Evolutionary conservation across 2,797 vertebrate species (phyloP), one percentile per base, ranked within the genome.

Genomic region (Ispidina picta): DNA sequence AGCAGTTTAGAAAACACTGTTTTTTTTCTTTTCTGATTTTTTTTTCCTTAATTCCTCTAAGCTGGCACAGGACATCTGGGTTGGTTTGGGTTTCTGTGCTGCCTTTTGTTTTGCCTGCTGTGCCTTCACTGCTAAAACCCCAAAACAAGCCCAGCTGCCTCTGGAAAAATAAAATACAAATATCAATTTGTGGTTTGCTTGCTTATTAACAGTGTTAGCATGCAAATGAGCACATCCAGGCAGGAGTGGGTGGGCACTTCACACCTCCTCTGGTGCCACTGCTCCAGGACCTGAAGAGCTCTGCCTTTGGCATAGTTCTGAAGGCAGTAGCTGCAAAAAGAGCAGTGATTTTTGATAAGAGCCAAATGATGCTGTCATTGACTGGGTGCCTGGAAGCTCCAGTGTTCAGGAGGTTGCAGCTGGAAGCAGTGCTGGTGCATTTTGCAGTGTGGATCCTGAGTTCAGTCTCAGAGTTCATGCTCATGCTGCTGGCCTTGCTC

Each of bases 1-100:
- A 80, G 58, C 83, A 82, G 76, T 96, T 94, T 93, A 89, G 83
- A 91, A 88, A 93, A 94, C 79, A 81, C 70, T 87, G 88, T 88
- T 76, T 87, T 89, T 88, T 76, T 92, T 83, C 29, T 82, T 56
- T 52, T 48, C 29, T 35, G 10, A 15, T 59, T 1, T 12, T 37
- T 68, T 73, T 9, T 22, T 65, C 46, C 15, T 71, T 90, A 92
- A 93, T 87, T 92, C 86, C 85, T 46, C 80, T 93, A 79, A 87
- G 70, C 73, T 86, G 83, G 69, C 52, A 68, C 10, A 4, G 48
- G 75, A 83, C 66, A 90, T 90, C 84, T 93, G 80, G 82, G 39
- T 63, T 66, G 83, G 22, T 64, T 95, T 84, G 44, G 46, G 49
- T 93, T 92, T 82, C 39, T 86, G 1, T 69, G 71, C 48, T 75